Evolutionary conservation across 2,888 invertebrate genomes (phyloP).

Genomic region (Pseudococcus jackbeardsleyi): DNA sequence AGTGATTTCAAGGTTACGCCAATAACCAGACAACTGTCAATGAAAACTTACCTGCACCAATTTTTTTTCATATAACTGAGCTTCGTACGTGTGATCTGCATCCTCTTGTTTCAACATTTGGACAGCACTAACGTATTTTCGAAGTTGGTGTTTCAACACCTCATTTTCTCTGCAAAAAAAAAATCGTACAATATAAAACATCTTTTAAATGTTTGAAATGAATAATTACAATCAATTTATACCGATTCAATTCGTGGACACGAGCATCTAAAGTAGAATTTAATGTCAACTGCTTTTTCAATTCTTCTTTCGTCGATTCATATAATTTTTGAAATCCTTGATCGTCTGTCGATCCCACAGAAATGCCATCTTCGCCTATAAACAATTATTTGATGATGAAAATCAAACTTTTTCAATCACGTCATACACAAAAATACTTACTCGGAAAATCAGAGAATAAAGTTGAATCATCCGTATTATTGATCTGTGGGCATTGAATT

Average conservation of each 20-base stretch:
- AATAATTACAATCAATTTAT: too few relatives aligned
- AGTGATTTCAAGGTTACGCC: slow-evolving; percentile 20
- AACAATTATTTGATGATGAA: neutral
- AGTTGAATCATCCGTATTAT: slow-evolving; percentile 36
- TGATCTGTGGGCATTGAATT: slow-evolving; percentile 2
- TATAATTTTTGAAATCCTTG: slow-evolving; percentile 62
- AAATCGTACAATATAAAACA: neutral
- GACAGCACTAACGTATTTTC: slow-evolving; percentile 90
- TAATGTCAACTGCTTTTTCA: slow-evolving; percentile 65
- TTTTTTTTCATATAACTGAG: slow-evolving; percentile 86
- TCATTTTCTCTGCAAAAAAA: slow-evolving; percentile 81
- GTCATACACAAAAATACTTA: neutral
- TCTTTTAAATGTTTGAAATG: neutral
- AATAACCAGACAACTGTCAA: neutral
- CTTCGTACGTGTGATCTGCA: slow-evolving; percentile 77
- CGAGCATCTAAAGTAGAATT: slow-evolving; percentile 66
- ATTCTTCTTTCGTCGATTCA: slow-evolving; percentile 59
- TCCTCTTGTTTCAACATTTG: slow-evolving; percentile 78
- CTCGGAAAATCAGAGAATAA: slow-evolving; percentile 60
- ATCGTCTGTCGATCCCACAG: slow-evolving; percentile 65
- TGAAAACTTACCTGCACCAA: slow-evolving; percentile 80
- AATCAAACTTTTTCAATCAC: neutral
- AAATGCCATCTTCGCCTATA: slow-evolving; percentile 66
- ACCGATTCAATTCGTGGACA: slow-evolving; percentile 68
- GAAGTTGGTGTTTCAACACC: slow-evolving; percentile 84